phyloP scores from a whole-genome alignment of 1,140 invertebrate species.

The Vanessa atalanta region DNA sequence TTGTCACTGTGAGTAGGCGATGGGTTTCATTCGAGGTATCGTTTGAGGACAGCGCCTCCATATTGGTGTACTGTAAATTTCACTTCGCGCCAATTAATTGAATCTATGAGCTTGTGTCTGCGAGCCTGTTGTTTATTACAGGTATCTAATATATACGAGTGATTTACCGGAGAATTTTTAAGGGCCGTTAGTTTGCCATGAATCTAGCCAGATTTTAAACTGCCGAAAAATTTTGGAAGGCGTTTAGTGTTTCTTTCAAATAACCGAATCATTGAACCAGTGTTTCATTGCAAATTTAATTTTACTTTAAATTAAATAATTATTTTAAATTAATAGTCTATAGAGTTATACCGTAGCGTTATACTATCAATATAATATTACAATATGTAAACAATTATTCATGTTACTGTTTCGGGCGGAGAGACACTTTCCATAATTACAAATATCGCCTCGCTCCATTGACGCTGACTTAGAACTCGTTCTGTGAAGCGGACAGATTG shows the following conservation, averaged over 20 bases:
- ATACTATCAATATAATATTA: not conserved
- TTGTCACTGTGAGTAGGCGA: constrained; percentile 1
- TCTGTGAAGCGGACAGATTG: not conserved
- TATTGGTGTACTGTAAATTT: constrained; percentile 6
- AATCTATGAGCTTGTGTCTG: not conserved
- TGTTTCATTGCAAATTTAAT: too few species aligned
- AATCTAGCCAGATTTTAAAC: too few species aligned
- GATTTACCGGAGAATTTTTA: not conserved
- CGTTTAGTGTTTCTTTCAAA: too few species aligned
- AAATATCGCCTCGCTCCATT: not conserved
- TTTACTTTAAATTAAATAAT: too few species aligned
- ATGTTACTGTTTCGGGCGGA: not conserved
- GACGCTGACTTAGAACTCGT: not conserved
- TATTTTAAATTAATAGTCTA: too few species aligned
- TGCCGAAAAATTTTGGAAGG: too few species aligned
- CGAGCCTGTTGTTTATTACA: not conserved
- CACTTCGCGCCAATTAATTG: constrained; percentile 23
- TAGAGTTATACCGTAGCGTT: not conserved
- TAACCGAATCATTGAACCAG: too few species aligned
- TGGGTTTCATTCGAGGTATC: constrained; percentile 13
- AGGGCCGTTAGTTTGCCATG: not conserved
- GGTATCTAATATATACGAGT: not conserved
- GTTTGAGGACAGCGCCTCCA: constrained; percentile 13
- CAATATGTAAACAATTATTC: not conserved
- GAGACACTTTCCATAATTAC: constrained; percentile 1